Evolutionary conservation across 92 coral and sea anemone species (phyloP).

Genomic region (Siderastrea radians): DNA sequence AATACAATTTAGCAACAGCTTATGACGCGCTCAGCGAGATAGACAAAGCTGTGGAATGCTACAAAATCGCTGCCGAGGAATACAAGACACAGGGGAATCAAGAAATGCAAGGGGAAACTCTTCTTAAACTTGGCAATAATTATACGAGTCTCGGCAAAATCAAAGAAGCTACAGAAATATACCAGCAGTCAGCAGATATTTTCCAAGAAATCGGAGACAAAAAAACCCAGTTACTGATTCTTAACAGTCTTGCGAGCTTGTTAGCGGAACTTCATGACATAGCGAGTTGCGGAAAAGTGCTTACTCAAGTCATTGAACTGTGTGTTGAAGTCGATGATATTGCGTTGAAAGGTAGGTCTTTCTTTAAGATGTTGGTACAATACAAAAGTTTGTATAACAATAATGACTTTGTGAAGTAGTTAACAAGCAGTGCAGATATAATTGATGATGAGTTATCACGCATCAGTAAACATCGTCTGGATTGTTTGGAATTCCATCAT

Average conservation of each 20-base stretch:
- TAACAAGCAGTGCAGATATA: conserved; percentile 10
- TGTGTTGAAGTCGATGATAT: conserved; percentile 81
- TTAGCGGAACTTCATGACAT: conserved; percentile 88
- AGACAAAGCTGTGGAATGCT: conserved; percentile 81
- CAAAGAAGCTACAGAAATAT: conserved; percentile 78
- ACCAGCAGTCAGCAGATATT: conserved; percentile 73
- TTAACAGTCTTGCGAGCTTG: conserved; percentile 88
- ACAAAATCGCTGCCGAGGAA: conserved; percentile 81
- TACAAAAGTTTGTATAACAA: background rate
- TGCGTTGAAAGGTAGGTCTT: conserved; percentile 80
- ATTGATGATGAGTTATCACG: background rate
- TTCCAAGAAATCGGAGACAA: conserved; percentile 76
- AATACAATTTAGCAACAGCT: conserved; percentile 94
- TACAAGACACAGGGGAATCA: conserved; percentile 78
- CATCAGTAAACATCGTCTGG: conserved; percentile 12
- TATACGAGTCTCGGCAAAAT: conserved; percentile 69
- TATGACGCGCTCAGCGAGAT: conserved; percentile 85
- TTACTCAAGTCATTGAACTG: conserved; percentile 80
- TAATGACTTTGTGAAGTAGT: conserved; percentile 17
- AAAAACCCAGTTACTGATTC: conserved; percentile 78
- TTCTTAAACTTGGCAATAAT: conserved; percentile 85
- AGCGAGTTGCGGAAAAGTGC: conserved; percentile 75
- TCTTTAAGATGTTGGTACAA: background rate
- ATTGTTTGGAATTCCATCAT: conserved; percentile 13
- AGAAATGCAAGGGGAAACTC: conserved; percentile 91